A percentile compares a stretch with the other conserved stretches of the same genome.
Evolutionary conservation across 92 coral and sea anemone species (phyloP).

Genomic region (Epizoanthus ramosus): DNA sequence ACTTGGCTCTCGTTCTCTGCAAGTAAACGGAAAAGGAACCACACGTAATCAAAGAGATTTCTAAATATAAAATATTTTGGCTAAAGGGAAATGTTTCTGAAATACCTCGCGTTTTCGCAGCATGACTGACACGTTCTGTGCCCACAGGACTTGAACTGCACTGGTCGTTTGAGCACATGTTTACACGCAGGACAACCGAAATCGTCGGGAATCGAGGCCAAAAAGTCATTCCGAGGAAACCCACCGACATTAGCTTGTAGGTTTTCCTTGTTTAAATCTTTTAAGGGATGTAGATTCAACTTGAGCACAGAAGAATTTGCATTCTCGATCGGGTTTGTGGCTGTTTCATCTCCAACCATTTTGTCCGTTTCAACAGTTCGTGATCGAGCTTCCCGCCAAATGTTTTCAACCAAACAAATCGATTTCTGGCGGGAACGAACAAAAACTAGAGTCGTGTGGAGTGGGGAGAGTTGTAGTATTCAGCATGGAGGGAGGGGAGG

Average conservation of each 20-base stretch:
- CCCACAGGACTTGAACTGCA: neutral
- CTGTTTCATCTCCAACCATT: constrained; percentile 22
- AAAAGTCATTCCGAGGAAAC: neutral
- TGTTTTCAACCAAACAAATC: constrained; percentile 12
- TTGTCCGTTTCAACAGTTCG: neutral
- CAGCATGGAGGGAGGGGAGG: too few relatives aligned
- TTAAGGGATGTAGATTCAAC: neutral
- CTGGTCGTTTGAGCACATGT: neutral
- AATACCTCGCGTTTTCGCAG: constrained; percentile 26
- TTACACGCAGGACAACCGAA: neutral
- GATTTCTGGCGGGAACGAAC: neutral
- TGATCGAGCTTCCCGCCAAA: constrained; percentile 38
- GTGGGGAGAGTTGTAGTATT: neutral
- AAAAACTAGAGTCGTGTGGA: neutral
- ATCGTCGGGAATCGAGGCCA: neutral
- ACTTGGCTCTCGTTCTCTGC: constrained; percentile 13
- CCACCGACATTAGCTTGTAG: neutral
- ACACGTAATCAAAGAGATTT: neutral
- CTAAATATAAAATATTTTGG: neutral
- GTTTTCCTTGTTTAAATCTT: constrained; percentile 23
- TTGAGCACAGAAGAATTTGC: neutral
- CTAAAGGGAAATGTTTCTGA: neutral
- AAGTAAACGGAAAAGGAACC: neutral
- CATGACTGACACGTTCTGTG: neutral
- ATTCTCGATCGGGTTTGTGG: neutral